A percentile compares a stretch with the other conserved stretches of the same genome.
These are phyloP conservation scores for Thunnus albacares DNA, from an alignment of 2,797 vertebrate species.

Conservation along the genomic window DNA sequence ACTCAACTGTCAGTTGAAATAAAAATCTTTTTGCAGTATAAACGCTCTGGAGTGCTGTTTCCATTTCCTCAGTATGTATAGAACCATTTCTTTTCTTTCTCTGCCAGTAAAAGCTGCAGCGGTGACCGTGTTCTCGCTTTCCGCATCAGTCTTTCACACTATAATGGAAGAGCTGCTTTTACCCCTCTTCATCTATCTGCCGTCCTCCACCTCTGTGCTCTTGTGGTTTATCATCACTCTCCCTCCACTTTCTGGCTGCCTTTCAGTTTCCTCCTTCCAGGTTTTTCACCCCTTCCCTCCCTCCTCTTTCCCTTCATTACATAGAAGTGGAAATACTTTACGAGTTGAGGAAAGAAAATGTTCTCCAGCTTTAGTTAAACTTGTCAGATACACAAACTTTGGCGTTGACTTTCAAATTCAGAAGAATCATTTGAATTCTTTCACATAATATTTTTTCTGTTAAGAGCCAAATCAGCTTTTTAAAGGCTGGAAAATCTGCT, in stretches of 20 bases:
- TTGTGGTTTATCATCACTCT: slow-evolving; percentile 6
- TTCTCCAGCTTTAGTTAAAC: neutral
- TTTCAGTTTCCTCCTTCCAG: neutral
- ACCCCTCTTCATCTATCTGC: neutral
- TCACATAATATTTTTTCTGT: neutral
- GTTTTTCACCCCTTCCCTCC: neutral
- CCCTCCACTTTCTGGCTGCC: slow-evolving; percentile 2
- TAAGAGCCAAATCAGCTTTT: neutral
- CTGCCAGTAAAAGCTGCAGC: neutral
- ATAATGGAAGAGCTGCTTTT: neutral
- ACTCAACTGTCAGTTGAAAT: slow-evolving; percentile 83
- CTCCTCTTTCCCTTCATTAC: slow-evolving; percentile 1
- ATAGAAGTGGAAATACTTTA: neutral
- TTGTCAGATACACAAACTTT: neutral
- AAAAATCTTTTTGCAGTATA: slow-evolving; percentile 88
- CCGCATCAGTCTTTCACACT: neutral
- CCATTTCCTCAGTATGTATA: neutral
- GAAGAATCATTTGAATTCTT: slow-evolving; percentile 3
- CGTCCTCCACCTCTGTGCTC: slow-evolving; percentile 1
- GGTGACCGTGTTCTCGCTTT: neutral
- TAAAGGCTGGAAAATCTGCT: slow-evolving; percentile 15
- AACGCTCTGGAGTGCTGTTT: slow-evolving; percentile 38
- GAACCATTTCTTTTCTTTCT: neutral
- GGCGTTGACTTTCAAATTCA: neutral
- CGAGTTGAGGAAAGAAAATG: slow-evolving; percentile 7